These are phyloP conservation scores for Colletes collaris DNA, from an alignment of 2,888 invertebrate species.

Conservation along the genomic window DNA sequence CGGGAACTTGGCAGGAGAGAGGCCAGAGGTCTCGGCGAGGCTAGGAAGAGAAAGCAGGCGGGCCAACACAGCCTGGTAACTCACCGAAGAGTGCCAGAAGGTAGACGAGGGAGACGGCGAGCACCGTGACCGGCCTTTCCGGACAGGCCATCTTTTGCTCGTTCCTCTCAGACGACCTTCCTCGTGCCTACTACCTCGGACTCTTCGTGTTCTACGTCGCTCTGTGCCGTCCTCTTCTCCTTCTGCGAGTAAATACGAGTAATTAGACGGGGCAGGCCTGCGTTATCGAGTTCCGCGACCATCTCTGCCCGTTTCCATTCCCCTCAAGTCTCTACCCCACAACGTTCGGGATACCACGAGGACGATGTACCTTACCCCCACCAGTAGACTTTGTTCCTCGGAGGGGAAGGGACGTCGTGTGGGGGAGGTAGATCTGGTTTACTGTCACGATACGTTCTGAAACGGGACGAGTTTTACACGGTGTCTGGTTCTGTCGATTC, in stretches of 20 bases:
- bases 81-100: slow-evolving; percentile 79
- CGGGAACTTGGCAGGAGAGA: slow-evolving; percentile 21
- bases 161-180: slow-evolving; percentile 65
- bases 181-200: slow-evolving; percentile 58
- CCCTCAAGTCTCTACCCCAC: slow-evolving; percentile 6
- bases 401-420: not conserved
- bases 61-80: slow-evolving; percentile 65
- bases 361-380: slow-evolving; percentile 26
- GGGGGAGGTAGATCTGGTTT: slow-evolving; percentile 27
- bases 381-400: not conserved
- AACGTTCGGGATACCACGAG: slow-evolving; percentile 25
- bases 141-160: slow-evolving; percentile 70
- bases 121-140: slow-evolving; percentile 67
- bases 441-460: slow-evolving; percentile 11
- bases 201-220: slow-evolving; percentile 55
- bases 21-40: slow-evolving; percentile 9
- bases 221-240: slow-evolving; percentile 68
- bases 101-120: slow-evolving; percentile 75
- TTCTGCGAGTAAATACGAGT: slow-evolving; percentile 78
- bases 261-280: slow-evolving; percentile 74
- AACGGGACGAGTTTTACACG: not conserved
- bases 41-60: slow-evolving; percentile 35
- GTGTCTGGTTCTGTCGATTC: not conserved
- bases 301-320: slow-evolving; percentile 25
- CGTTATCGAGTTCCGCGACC: slow-evolving; percentile 69